Conservation (phyloP, 2,113 vertebrate species). For the Leptobrachium leishanense region DNA sequence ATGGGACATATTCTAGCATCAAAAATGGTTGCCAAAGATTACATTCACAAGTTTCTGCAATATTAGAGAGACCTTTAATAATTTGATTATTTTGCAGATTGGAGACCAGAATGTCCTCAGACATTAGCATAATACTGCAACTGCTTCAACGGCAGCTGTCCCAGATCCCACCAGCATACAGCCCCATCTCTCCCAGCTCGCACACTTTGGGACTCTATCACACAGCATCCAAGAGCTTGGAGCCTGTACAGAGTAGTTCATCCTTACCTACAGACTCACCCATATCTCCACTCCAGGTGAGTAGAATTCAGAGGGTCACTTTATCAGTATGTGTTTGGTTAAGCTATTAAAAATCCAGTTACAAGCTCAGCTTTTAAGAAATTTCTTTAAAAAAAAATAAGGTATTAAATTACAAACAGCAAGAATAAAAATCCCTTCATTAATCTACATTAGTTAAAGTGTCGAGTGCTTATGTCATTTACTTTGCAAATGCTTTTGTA, state of each 20-base stretch:
- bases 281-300: slow-evolving; percentile 67
- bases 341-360: no score
- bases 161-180: slow-evolving; percentile 80
- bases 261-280: slow-evolving; percentile 56
- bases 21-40: no score
- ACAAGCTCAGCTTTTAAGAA: no score
- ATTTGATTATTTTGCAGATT: slow-evolving; percentile 68
- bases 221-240: slow-evolving; percentile 60
- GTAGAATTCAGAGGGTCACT: neutral
- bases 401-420: no score
- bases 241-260: slow-evolving; percentile 49
- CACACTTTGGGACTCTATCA: slow-evolving; percentile 69
- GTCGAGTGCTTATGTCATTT: no score
- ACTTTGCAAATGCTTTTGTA: no score
- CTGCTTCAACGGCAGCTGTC: slow-evolving; percentile 87
- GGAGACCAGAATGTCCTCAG: slow-evolving; percentile 89
- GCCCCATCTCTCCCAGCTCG: slow-evolving; percentile 72
- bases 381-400: no score
- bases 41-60: no score
- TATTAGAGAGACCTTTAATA: neutral
- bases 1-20: no score
- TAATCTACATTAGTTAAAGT: no score
- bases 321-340: no score
- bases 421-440: no score
- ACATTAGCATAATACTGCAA: slow-evolving; percentile 89